Evolutionary conservation across 2,797 vertebrate species (phyloP), one percentile per base, ranked within the genome.

Genomic region (Lycodopsis pacificus): DNA sequence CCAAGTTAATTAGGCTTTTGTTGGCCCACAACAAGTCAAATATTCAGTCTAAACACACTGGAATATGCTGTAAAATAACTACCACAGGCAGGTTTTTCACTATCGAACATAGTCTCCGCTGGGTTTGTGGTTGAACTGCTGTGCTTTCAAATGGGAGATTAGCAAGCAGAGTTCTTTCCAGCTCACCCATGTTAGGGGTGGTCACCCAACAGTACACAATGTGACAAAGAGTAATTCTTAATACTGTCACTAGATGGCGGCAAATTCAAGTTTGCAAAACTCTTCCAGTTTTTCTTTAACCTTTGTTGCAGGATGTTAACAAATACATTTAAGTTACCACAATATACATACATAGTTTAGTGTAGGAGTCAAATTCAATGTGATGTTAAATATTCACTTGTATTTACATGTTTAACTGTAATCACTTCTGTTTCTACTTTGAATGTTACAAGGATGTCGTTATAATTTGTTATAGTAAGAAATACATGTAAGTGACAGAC

Each of bases 171-270:
- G 32, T 22, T 58, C 7, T 22, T 15, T 48, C 42, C 7, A 7
- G 25, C 38, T 30, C 30, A 27, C 22, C 19, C 5, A 12, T 65
- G 25, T 59, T 1, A 30, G 5, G 20, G 11, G 32, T 5, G 38
- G 13, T 48, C 8, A 14, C 22, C 1, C 11, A 32, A 67, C 9
- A 40, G 27, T n/a, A 46, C 65, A 69, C 27, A 46, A 22, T 32
- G 34, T 56, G 22, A 30, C 56, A 30, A 30, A 14, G 11, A 54
- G 65, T 49, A 1, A 6, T 58, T 75, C 51, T 22, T 5, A 0
- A 25, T 20, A 27, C 3, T 2, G 7, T 49, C 82, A 74, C 42
- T 17, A 59, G 82, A 36, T 70, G 71, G 80, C 34, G 19, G 27
- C 58, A 83, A 20, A 65, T 42, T 13, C 17, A 0, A 27, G 6